Evolutionary conservation across 2,888 invertebrate species (phyloP).

Genomic region (Augiades crinisus): DNA sequence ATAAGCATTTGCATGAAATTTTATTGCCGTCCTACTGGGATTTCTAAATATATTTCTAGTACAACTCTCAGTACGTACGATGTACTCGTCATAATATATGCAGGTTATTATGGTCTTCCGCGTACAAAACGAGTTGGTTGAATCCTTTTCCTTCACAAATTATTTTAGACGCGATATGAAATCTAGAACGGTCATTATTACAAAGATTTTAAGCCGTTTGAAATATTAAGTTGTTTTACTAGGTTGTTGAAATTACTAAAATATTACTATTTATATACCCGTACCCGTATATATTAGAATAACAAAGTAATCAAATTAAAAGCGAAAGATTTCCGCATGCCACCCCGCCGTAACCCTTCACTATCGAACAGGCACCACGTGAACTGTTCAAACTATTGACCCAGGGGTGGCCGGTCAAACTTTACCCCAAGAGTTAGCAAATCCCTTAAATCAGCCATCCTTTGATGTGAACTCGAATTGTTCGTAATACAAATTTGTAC

Average conservation of each 20-base stretch:
- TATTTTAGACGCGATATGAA: too few relatives aligned
- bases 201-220: too few relatives aligned
- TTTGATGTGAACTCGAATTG: conserved; percentile 15
- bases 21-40: background rate
- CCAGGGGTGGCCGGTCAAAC: conserved; percentile 1
- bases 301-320: background rate
- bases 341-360: background rate
- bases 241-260: too few relatives aligned
- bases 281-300: background rate
- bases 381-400: conserved; percentile 19
- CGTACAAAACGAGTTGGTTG: background rate
- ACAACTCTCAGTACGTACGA: background rate
- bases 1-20: background rate
- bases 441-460: conserved; percentile 13
- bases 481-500: conserved; percentile 35
- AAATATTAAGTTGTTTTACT: too few relatives aligned
- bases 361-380: background rate
- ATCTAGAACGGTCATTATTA: too few relatives aligned
- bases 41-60: background rate
- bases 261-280: too few relatives aligned
- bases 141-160: background rate
- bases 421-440: conserved; percentile 16
- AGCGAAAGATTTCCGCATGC: conserved; percentile 7
- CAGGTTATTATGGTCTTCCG: background rate
- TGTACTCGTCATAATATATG: background rate